Conservation (phyloP, 2,797 vertebrate genomes). For the Sternotherus odoratus region DNA sequence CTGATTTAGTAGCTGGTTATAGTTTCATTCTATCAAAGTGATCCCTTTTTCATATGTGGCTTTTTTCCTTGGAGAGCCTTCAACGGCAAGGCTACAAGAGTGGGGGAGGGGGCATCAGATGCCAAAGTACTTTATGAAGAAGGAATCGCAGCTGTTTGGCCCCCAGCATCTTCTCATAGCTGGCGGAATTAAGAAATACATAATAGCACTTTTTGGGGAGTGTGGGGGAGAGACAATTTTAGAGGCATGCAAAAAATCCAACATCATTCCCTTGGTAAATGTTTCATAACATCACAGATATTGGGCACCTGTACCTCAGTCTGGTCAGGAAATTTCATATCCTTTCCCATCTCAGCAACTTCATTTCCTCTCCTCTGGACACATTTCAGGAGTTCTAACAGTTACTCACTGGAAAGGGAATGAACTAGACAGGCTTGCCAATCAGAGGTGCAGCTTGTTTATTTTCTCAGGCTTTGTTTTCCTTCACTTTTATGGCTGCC, state of each 20-base stretch:
- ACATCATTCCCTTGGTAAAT: conserved; percentile 78
- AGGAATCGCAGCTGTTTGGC: conserved; percentile 89
- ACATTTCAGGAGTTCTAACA: conserved; percentile 83
- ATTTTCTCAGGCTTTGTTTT: conserved; percentile 75
- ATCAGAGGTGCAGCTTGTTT: conserved; percentile 80
- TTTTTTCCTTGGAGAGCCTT: conserved; percentile 73
- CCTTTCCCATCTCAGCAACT: conserved; percentile 86
- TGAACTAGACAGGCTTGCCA: conserved; percentile 67
- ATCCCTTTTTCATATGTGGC: conserved; percentile 78
- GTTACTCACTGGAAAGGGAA: conserved; percentile 78
- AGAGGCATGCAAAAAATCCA: conserved; percentile 73
- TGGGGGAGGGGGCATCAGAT: conserved; percentile 76
- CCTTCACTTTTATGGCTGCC: conserved; percentile 73
- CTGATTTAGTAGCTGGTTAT: conserved; percentile 77
- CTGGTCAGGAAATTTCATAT: conserved; percentile 91
- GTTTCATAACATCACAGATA: conserved; percentile 84
- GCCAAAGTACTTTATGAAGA: conserved; percentile 80
- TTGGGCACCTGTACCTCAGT: conserved; percentile 86
- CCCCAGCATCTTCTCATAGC: conserved; percentile 81
- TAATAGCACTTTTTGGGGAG: conserved; percentile 73
- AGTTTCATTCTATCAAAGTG: conserved; percentile 72
- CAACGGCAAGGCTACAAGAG: conserved; percentile 35
- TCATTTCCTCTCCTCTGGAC: conserved; percentile 85
- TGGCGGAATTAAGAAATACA: conserved; percentile 80
- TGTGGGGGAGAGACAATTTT: conserved; percentile 25